Conservation (phyloP, 2,113 vertebrate species). For the Oxyura jamaicensis region DNA sequence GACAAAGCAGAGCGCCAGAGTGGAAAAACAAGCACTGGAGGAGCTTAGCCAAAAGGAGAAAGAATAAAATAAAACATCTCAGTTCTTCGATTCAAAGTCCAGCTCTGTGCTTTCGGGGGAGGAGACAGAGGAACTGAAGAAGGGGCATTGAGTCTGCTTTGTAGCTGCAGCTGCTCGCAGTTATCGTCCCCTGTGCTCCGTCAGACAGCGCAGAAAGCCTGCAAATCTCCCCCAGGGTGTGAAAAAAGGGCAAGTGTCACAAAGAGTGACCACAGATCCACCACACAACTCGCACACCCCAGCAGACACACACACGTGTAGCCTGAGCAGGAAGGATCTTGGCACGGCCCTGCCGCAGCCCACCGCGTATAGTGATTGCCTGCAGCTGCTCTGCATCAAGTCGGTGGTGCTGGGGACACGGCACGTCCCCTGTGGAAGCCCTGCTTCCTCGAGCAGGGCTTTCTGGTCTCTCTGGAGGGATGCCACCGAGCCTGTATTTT, state of each 20-base stretch:
- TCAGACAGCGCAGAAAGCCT: not conserved
- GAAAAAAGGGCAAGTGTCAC: not conserved
- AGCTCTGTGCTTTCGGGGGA: not conserved
- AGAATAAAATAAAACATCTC: not conserved
- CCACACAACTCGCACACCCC: accelerated
- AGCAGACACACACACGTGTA: accelerated
- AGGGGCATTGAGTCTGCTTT: not conserved
- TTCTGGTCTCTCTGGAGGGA: not conserved
- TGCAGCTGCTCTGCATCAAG: not conserved
- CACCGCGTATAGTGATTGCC: accelerated
- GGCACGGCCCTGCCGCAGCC: not conserved
- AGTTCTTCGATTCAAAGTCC: conserved; percentile 14
- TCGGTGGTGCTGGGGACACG: not conserved
- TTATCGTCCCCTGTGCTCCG: not conserved
- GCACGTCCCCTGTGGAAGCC: not conserved
- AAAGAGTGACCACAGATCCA: not conserved
- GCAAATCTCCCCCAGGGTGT: not conserved
- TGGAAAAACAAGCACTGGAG: conserved; percentile 16
- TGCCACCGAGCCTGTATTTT: not conserved
- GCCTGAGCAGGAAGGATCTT: not conserved
- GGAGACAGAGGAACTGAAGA: not conserved
- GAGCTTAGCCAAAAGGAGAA: not conserved
- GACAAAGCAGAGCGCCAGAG: conserved; percentile 5
- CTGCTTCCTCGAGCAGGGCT: not conserved
- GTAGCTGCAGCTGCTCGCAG: conserved; percentile 29